phyloP scores from a whole-genome alignment of 2,113 vertebrate genomes.

The Bubalus kerabau region DNA sequence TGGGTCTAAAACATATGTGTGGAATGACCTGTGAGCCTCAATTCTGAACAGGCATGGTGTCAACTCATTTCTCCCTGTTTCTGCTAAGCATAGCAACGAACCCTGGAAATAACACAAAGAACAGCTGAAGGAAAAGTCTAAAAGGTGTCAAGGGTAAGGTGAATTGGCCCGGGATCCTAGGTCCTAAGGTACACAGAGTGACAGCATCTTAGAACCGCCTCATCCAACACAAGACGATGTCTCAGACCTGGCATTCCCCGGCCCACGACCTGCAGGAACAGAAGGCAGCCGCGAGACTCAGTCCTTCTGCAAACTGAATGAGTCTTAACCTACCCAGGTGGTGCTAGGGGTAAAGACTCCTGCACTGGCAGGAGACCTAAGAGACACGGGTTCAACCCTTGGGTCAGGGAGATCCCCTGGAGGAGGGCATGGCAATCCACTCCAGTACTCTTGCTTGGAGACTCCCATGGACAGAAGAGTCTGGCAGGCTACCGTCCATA shows the following conservation, averaged over 20 bases:
- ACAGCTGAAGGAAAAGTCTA: not conserved
- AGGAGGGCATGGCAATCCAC: not conserved
- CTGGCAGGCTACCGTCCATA: not conserved
- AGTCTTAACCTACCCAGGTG: not conserved
- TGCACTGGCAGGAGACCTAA: not conserved
- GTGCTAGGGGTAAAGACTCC: not conserved
- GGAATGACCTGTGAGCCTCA: not conserved
- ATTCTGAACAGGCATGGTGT: not conserved
- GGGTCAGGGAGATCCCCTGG: not conserved
- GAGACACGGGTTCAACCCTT: not conserved
- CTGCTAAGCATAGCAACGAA: not conserved
- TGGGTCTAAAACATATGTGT: not conserved
- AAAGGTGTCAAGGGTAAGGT: not conserved
- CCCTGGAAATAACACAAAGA: not conserved
- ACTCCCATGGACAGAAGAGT: not conserved
- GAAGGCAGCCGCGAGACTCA: not conserved
- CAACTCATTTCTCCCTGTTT: not conserved
- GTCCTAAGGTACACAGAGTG: not conserved
- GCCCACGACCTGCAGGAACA: not conserved
- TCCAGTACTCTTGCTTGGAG: not conserved
- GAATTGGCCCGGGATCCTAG: not conserved
- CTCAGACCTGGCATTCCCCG: not conserved
- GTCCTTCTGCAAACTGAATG: not conserved
- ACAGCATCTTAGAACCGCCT: not conserved
- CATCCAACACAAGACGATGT: not conserved